These are phyloP conservation scores for Leptodactylus fuscus DNA, from an alignment of 2,113 vertebrate species.

Conservation along the genomic window DNA sequence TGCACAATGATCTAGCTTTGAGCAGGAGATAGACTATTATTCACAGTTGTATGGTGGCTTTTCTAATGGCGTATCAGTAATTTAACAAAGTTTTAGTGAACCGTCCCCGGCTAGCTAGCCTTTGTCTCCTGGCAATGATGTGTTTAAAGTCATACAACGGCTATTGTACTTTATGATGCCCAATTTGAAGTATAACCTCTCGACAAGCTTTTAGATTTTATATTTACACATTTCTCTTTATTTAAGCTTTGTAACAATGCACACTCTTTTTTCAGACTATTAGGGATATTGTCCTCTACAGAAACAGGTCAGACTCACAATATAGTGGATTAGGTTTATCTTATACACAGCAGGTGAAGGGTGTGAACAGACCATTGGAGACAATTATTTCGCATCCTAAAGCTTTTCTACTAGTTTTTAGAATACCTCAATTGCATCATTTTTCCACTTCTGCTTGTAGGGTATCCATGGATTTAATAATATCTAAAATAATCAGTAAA, in stretches of 20 bases:
- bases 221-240: background rate
- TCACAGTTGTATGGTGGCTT: conserved; percentile 11
- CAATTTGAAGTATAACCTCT: background rate
- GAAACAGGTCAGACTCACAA: background rate
- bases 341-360: background rate
- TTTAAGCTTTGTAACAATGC: background rate
- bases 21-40: conserved; percentile 29
- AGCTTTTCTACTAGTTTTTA: background rate
- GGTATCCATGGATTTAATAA: no score
- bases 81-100: conserved; percentile 39
- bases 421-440: no score
- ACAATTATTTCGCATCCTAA: background rate
- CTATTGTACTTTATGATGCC: conserved; percentile 23
- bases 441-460: no score
- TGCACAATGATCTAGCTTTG: conserved; percentile 33
- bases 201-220: conserved; percentile 7
- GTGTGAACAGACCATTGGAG: background rate
- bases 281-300: conserved; percentile 1
- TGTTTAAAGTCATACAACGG: conserved; percentile 8
- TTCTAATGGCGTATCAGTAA: background rate
- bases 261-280: background rate
- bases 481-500: no score
- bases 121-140: conserved; percentile 30
- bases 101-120: background rate
- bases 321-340: background rate